phyloP scores from a whole-genome alignment of 2,797 vertebrate species.

The Chromis chromis region DNA sequence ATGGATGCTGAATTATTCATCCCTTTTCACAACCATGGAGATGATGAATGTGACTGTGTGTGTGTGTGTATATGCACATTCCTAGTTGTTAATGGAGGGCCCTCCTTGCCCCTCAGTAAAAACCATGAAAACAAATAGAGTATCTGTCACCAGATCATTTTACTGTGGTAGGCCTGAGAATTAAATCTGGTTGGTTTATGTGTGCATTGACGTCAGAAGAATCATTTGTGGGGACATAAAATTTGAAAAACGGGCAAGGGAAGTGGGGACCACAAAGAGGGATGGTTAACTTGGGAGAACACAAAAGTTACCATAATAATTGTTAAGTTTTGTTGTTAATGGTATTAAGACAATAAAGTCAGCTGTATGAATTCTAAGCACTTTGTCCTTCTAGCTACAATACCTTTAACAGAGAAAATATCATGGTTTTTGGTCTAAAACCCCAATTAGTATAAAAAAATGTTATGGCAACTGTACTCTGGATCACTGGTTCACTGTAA shows the following conservation, averaged over 20 bases:
- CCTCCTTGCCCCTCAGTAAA: slow-evolving; percentile 31
- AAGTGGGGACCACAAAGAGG: slow-evolving; percentile 39
- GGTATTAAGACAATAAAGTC: slow-evolving; percentile 1
- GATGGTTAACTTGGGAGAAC: slow-evolving; percentile 50
- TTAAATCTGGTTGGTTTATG: slow-evolving; percentile 70
- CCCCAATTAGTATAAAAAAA: slow-evolving; percentile 5
- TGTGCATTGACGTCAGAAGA: slow-evolving; percentile 67
- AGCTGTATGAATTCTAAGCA: not conserved
- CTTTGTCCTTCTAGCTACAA: not conserved
- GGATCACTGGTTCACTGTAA: slow-evolving; percentile 37
- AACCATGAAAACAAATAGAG: slow-evolving; percentile 68
- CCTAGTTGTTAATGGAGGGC: slow-evolving; percentile 48
- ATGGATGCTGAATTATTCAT: slow-evolving; percentile 72
- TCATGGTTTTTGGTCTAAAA: slow-evolving; percentile 18
- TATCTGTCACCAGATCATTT: slow-evolving; percentile 67
- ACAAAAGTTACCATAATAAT: slow-evolving; percentile 46
- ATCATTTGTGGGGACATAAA: slow-evolving; percentile 60
- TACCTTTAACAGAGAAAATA: slow-evolving; percentile 22
- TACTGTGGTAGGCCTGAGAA: slow-evolving; percentile 66
- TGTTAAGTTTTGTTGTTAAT: slow-evolving; percentile 3
- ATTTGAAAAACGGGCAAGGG: slow-evolving; percentile 63
- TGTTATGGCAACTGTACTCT: slow-evolving; percentile 17
- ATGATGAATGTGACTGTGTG: slow-evolving; percentile 58
- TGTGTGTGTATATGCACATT: slow-evolving; percentile 32
- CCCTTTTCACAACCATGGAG: slow-evolving; percentile 52